Base-by-base conservation (phyloP, 2,797 vertebrate species). In the Sebastes taczanowskii region DNA sequence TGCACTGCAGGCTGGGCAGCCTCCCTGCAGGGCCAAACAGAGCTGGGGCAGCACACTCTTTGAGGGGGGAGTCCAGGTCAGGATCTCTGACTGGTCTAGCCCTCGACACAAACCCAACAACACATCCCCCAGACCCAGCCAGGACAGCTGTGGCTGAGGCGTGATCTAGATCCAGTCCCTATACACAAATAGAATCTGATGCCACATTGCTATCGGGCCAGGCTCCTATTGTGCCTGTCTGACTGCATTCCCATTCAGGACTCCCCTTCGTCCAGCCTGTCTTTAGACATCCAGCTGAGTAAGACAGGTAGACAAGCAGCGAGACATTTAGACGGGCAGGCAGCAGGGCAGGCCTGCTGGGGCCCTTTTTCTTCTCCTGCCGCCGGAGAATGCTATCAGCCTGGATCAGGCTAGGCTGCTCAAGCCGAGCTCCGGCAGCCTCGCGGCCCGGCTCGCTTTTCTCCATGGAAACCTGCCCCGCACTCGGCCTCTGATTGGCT, bases 401-500 rank as follows among this genome's bases (percentile, higher is more conserved):
- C 55, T 58, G 62, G 86, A 92, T 90, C 91, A 89, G 81, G 79
- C 81, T 83, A 77, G 73, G 58, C 71, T 66, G 81, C 85, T 85
- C 76, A 81, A 84, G 70, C 85, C 74, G 77, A 91, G 86, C 89
- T 82, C 71, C 88, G 55, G 83, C 77, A 76, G 79, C 80, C 88
- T 91, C 74, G 38, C n/a, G 10, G 87, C 73, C 80, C 27, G 4
- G 79, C 80, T 72, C 14, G 65, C 78, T 87, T 80, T 90, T 93
- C 92, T 91, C 92, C 94, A 94, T 94, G 94, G 93, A 93, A 93
- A 94, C 92, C 91, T 90, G 86, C 84, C 78, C 83, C 81, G 76
- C 81, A 82, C 82, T 83, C 65, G 25, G 75, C 79, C 82, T 85
- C 76, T 88, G 91, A 94, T 94, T 94, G 93, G 93, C 81, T 91